phyloP scores from a whole-genome alignment of 2,888 invertebrate species.

The Athalia cordata region DNA sequence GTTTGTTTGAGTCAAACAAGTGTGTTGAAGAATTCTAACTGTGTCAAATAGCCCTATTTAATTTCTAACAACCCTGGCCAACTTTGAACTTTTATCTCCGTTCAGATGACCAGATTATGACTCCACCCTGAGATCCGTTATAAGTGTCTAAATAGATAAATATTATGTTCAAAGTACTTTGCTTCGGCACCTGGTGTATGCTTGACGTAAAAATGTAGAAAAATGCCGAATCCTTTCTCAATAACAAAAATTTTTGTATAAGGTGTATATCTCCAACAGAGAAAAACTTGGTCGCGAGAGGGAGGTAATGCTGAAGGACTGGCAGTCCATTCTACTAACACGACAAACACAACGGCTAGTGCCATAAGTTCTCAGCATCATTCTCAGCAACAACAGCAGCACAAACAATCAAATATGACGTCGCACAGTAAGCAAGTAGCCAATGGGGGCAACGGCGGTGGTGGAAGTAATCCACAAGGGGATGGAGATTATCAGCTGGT shows the following conservation, averaged over 20 bases:
- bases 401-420: constrained; percentile 81
- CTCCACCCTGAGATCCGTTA: no score
- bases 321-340: constrained; percentile 67
- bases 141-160: no score
- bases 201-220: background rate
- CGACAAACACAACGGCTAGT: constrained; percentile 75
- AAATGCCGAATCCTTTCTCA: constrained; percentile 5
- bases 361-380: constrained; percentile 69
- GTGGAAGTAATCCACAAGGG: constrained; percentile 76
- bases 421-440: constrained; percentile 88
- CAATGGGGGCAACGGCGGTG: constrained; percentile 81
- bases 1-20: constrained; percentile 18
- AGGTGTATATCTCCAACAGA: constrained; percentile 71
- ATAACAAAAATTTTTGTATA: constrained; percentile 53
- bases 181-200: background rate
- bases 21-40: constrained; percentile 3
- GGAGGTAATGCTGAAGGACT: constrained; percentile 79
- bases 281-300: constrained; percentile 80
- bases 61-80: background rate
- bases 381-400: constrained; percentile 70
- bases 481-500: constrained; percentile 99
- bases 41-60: background rate
- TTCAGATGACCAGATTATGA: no score
- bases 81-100: background rate
- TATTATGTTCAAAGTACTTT: no score